Conservation (phyloP, 2,113 vertebrate genomes). For the Isichthys henryi region DNA sequence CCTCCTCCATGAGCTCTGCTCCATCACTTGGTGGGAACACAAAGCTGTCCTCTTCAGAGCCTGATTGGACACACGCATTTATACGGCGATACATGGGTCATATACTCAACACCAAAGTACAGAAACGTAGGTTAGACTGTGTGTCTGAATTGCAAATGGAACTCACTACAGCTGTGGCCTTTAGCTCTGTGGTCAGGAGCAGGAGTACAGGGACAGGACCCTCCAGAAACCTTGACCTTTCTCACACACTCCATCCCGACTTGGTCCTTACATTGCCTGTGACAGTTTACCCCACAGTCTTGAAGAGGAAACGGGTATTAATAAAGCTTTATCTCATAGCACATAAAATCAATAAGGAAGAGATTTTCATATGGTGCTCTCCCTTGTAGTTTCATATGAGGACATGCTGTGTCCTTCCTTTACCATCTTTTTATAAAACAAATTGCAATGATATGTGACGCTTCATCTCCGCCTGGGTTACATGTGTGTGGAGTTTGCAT, state of each 20-base stretch:
- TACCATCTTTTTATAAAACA: neutral
- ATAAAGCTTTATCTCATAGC: neutral
- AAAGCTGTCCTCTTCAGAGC: constrained; percentile 62
- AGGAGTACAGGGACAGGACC: constrained; percentile 55
- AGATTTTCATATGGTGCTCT: neutral
- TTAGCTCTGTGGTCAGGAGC: constrained; percentile 45
- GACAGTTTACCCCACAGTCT: constrained; percentile 82
- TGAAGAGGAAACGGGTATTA: neutral
- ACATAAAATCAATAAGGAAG: neutral
- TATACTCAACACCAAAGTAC: neutral
- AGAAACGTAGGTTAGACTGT: neutral
- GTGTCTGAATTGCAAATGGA: neutral
- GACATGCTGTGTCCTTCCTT: neutral
- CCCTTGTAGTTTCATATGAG: neutral
- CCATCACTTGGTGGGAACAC: constrained; percentile 57
- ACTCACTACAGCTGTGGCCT: constrained; percentile 57
- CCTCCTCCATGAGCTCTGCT: constrained; percentile 43
- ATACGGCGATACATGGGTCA: neutral
- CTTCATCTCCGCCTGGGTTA: too few species aligned
- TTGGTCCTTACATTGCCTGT: constrained; percentile 71
- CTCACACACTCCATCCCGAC: constrained; percentile 69
- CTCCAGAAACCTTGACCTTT: constrained; percentile 54
- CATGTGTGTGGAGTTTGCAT: too few species aligned
- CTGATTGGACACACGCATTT: constrained; percentile 32
- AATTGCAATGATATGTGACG: neutral